Conservation (phyloP, 2,888 invertebrate genomes). For the Lottia gigantea region DNA sequence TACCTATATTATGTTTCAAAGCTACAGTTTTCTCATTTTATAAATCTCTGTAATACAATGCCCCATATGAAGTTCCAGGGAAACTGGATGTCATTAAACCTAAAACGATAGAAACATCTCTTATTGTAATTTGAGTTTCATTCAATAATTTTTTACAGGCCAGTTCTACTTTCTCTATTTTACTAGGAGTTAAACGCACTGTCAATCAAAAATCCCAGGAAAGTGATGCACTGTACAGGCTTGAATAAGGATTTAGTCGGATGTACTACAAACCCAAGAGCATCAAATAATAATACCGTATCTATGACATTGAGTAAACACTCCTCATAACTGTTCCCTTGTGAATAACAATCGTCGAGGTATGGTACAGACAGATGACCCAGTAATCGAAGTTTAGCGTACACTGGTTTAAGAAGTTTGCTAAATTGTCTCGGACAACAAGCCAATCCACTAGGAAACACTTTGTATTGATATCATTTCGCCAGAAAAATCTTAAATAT, state of each 20-base stretch:
- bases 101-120: conserved; percentile 14
- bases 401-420: conserved; percentile 5
- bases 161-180: background rate
- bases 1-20: conserved; percentile 22
- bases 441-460: conserved; percentile 7
- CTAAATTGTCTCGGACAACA: background rate
- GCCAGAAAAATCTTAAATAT: conserved; percentile 2
- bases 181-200: background rate
- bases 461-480: background rate
- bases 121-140: background rate
- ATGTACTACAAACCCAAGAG: conserved; percentile 13
- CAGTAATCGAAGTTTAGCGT: background rate
- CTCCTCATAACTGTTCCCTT: conserved; percentile 13
- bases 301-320: no score
- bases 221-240: background rate
- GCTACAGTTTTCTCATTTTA: conserved; percentile 20
- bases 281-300: background rate
- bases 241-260: conserved; percentile 9
- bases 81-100: conserved; percentile 15
- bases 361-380: conserved; percentile 8
- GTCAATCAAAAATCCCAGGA: background rate
- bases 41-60: conserved; percentile 17
- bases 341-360: conserved; percentile 12
- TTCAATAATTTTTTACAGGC: background rate
- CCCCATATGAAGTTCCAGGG: conserved; percentile 14